Conservation (phyloP, 2,888 invertebrate species). For the Synergus itoensis region DNA sequence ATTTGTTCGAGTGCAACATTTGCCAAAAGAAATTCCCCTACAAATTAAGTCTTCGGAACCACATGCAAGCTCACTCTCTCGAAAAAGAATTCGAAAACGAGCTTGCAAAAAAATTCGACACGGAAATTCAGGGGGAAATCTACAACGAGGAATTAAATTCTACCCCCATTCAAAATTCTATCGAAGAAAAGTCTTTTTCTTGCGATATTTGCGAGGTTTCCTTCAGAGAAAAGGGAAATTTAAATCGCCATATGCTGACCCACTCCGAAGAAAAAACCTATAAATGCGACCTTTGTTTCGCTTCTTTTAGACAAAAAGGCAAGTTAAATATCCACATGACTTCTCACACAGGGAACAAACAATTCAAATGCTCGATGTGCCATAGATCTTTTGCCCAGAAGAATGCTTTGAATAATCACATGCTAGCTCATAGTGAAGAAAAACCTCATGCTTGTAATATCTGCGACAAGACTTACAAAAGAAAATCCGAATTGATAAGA, state of each 20-base stretch:
- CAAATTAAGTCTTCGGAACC: constrained; percentile 71
- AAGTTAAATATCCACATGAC: constrained; percentile 66
- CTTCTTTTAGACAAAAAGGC: constrained; percentile 67
- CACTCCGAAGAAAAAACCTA: constrained; percentile 61
- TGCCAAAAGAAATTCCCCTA: constrained; percentile 73
- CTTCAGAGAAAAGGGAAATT: constrained; percentile 65
- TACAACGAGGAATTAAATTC: neutral
- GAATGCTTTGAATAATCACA: constrained; percentile 73
- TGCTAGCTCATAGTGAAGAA: constrained; percentile 72
- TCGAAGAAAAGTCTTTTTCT: constrained; percentile 59
- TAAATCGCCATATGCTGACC: constrained; percentile 67
- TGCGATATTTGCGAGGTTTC: constrained; percentile 66
- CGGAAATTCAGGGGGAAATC: constrained; percentile 38
- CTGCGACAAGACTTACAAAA: constrained; percentile 74
- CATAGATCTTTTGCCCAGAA: constrained; percentile 70
- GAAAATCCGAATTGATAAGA: constrained; percentile 73
- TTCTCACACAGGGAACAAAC: constrained; percentile 65
- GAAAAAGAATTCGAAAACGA: neutral
- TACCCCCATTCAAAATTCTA: constrained; percentile 38
- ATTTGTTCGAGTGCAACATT: constrained; percentile 70
- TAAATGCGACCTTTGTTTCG: constrained; percentile 69
- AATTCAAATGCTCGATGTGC: constrained; percentile 72
- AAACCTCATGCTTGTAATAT: constrained; percentile 73
- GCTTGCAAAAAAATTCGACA: constrained; percentile 41
- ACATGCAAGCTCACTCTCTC: constrained; percentile 65